phyloP scores from a whole-genome alignment of 2,888 invertebrate species.

The Caenorhabditis macrosperma region DNA sequence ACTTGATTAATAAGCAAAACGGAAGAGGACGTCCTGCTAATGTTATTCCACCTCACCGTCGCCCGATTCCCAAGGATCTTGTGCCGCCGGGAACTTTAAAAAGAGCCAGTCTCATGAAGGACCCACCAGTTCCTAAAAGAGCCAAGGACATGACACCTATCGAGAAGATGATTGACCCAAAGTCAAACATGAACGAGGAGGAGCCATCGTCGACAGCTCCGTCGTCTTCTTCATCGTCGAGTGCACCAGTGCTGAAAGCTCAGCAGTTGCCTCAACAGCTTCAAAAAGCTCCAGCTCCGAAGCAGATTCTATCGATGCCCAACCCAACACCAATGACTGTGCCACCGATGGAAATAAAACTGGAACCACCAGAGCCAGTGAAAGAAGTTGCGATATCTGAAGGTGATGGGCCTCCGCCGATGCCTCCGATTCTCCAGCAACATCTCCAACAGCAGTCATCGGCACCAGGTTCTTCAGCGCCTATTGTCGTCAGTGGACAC shows the following conservation, averaged over 20 bases:
- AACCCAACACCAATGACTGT: neutral
- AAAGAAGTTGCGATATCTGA: neutral
- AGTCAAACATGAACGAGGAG: neutral
- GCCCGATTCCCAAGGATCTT: conserved; percentile 51
- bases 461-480: neutral
- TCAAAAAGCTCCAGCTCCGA: neutral
- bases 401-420: conserved; percentile 9
- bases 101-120: neutral
- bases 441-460: neutral
- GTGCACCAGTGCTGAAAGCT: neutral
- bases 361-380: neutral
- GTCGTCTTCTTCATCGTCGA: neutral
- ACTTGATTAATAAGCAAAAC: conserved; percentile 35
- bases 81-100: conserved; percentile 38
- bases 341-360: neutral
- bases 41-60: conserved; percentile 50
- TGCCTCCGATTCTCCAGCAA: conserved; percentile 15
- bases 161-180: neutral
- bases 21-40: conserved; percentile 35
- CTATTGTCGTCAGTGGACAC: neutral
- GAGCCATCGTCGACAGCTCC: too few relatives aligned
- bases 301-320: neutral
- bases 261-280: neutral
- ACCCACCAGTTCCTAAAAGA: neutral
- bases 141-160: neutral